Percentiles rank a stretch among this genome's conserved stretches.
Evolutionary conservation across 1,140 invertebrate species (phyloP).

Genomic region (Tetranychus cinnabarinus): DNA sequence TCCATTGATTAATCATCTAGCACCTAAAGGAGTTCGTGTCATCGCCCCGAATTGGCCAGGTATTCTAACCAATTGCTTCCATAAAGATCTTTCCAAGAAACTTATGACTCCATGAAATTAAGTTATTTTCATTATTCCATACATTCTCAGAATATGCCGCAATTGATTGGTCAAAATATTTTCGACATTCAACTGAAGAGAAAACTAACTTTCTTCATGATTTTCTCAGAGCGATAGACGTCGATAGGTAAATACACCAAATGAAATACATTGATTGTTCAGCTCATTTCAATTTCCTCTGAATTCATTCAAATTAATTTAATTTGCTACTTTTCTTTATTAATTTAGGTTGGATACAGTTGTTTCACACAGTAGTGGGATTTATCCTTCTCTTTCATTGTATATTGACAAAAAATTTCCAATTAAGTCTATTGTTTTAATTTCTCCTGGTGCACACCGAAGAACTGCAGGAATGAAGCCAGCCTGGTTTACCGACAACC

Average conservation of each 20-base stretch:
- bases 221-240: background rate
- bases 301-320: too few species aligned
- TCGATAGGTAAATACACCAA: background rate
- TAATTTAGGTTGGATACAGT: background rate
- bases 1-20: slow-evolving; percentile 2
- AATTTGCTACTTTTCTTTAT: background rate
- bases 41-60: slow-evolving; percentile 3
- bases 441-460: background rate
- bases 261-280: background rate
- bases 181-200: background rate
- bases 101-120: background rate
- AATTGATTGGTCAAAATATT: background rate
- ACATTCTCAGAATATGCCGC: too few species aligned
- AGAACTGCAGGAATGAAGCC: background rate
- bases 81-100: slow-evolving; percentile 6
- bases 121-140: too few species aligned
- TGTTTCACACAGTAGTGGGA: background rate
- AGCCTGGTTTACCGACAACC: background rate
- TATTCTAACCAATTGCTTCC: too few species aligned
- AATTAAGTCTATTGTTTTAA: background rate
- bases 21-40: slow-evolving; percentile 4
- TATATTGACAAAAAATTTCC: background rate
- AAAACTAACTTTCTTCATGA: background rate
- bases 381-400: background rate
- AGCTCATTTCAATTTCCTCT: too few species aligned